phyloP scores from a whole-genome alignment of 2,888 invertebrate genomes.

The Tipula helvola region DNA sequence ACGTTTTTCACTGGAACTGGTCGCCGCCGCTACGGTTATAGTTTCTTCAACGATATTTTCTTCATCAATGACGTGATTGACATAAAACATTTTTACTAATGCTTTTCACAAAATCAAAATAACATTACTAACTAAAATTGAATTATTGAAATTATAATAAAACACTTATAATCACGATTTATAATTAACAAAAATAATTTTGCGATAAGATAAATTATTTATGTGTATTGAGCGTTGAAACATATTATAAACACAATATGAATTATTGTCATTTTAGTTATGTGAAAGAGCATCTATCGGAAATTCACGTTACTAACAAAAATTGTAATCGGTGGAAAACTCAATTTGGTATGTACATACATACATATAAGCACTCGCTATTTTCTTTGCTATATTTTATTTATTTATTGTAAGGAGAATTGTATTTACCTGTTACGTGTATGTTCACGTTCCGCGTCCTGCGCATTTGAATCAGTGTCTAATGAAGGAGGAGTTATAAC shows the following conservation, averaged over 20 bases:
- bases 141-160: background rate
- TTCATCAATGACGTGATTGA: background rate
- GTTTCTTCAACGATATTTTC: background rate
- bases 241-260: background rate
- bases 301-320: background rate
- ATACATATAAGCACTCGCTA: background rate
- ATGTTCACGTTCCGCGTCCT: conserved; percentile 24
- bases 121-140: background rate
- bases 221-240: background rate
- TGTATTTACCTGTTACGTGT: conserved; percentile 21
- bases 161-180: background rate
- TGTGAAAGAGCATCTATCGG: background rate
- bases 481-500: conserved; percentile 24
- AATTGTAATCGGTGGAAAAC: background rate
- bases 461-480: conserved; percentile 26
- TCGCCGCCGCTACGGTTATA: background rate
- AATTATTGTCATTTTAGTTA: background rate
- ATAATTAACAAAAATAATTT: background rate
- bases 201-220: background rate
- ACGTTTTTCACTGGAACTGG: background rate
- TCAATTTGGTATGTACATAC: background rate
- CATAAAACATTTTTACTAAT: background rate
- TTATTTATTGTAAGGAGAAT: background rate
- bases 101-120: background rate
- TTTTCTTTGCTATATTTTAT: background rate